Base-by-base conservation (phyloP, 2,888 invertebrate genomes). In the Polydrusus tereticollis region DNA sequence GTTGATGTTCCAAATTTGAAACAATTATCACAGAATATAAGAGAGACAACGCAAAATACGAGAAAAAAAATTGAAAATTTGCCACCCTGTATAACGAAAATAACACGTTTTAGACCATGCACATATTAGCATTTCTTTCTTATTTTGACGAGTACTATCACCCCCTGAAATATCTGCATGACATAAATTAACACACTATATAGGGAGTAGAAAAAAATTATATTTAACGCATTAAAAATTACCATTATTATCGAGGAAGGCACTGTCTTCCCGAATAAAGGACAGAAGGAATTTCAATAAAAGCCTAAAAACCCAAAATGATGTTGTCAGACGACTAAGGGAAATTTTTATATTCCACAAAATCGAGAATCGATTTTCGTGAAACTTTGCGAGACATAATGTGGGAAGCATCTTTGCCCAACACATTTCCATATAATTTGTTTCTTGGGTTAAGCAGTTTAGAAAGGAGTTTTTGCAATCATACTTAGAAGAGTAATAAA, bases 341-440 rank as follows among this genome's bases (percentile, higher is more conserved):
- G 29, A 55, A 55, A 55, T 55, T 55, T 55, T 55, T 55, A 55
- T 55, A 55, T 55, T 29, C 52, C 52, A 23, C 52, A 29, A 29
- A 55, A 55, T 55, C 52, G 52, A 55, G 29, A 55, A 55, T 55
- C 52, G 23, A 55, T 55, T 29, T 55, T 29, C 52, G 14, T 16
- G 12, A 33, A 52, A 55, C 52, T 55, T 12, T 55, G 33, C 29
- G 52, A 29, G 18, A 29, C 29, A 55, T 55, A 29, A 55, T 55
- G 29, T 55, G 52, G 52, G 52, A 29, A 55, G 52, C 29, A 16
- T 55, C 16, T 55, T 55, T 23, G 26, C 52, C 18, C 18, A 33
- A 29, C 52, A 55, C 29, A 55, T 55, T 55, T 55, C 52, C 52
- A 55, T 55, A 55, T 55, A 55, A 55, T 55, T 55, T 55, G 29